These are phyloP conservation scores for Acanthacorydalis orientalis DNA, from an alignment of 2,888 invertebrate species.

Conservation along the genomic window DNA sequence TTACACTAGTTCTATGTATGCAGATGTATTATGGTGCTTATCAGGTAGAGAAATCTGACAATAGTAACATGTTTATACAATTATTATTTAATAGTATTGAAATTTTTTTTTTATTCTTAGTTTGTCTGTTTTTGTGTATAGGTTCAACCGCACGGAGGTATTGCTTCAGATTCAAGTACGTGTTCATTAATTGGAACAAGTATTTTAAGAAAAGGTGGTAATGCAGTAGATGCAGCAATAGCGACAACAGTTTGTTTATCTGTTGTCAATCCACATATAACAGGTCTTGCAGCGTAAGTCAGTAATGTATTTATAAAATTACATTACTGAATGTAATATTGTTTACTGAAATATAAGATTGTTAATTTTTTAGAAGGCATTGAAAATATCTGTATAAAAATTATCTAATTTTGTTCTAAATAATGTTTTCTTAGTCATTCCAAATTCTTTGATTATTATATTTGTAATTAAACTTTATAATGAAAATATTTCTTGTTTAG, in stretches of 20 bases:
- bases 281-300: slow-evolving; percentile 60
- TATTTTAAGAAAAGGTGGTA: slow-evolving; percentile 51
- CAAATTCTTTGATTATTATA: too few species aligned
- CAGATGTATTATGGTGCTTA: slow-evolving; percentile 58
- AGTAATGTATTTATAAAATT: too few species aligned
- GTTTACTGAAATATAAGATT: too few species aligned
- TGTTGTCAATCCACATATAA: slow-evolving; percentile 52
- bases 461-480: too few species aligned
- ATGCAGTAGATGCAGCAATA: slow-evolving; percentile 60
- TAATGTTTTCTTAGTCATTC: too few species aligned
- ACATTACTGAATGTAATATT: too few species aligned
- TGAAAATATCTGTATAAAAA: too few species aligned
- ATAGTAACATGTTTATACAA: too few species aligned
- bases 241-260: slow-evolving; percentile 58
- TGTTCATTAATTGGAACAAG: slow-evolving; percentile 57
- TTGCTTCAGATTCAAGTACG: slow-evolving; percentile 47
- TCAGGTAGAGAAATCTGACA: slow-evolving; percentile 31
- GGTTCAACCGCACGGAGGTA: slow-evolving; percentile 60
- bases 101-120: slow-evolving; percentile 3
- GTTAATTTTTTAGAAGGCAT: too few species aligned
- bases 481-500: slow-evolving; percentile 24
- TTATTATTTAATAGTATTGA: too few species aligned
- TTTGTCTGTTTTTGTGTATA: slow-evolving; percentile 17
- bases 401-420: too few species aligned
- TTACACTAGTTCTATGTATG: slow-evolving; percentile 53